phyloP scores from a whole-genome alignment of 2,888 invertebrate species.

The Cerastis leucographa region DNA sequence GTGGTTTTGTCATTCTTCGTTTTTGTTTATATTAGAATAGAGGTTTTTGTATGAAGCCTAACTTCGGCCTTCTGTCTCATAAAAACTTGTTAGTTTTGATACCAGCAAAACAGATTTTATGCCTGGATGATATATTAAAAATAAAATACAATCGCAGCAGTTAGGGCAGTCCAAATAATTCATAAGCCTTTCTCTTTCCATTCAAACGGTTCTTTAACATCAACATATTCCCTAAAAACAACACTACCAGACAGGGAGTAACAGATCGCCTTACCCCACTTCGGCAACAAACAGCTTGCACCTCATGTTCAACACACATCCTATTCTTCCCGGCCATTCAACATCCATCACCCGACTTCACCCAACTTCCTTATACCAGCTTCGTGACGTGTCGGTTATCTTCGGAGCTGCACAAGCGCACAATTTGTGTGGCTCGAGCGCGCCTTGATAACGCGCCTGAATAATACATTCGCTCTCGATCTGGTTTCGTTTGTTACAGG shows the following conservation, averaged over 20 bases:
- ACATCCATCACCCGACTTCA: constrained; percentile 63
- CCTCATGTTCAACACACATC: constrained; percentile 37
- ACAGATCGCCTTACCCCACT: constrained; percentile 8
- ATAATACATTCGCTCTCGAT: constrained; percentile 83
- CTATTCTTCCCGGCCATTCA: constrained; percentile 52
- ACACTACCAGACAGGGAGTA: neutral
- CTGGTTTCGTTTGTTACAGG: constrained; percentile 78
- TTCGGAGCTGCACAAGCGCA: constrained; percentile 76
- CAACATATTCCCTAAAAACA: neutral
- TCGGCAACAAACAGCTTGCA: constrained; percentile 8
- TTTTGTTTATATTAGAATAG: neutral
- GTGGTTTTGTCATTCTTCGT: neutral
- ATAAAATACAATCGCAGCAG: neutral
- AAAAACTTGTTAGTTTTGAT: neutral
- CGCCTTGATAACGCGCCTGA: constrained; percentile 80
- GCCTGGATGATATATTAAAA: neutral
- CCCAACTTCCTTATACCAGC: constrained; percentile 57
- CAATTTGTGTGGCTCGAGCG: constrained; percentile 86
- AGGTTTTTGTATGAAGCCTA: neutral
- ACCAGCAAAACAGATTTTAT: neutral
- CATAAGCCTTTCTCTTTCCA: neutral
- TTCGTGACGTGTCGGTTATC: constrained; percentile 71
- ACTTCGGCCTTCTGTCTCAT: neutral
- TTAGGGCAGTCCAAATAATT: neutral
- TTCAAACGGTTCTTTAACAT: neutral